A percentile compares a stretch with the other conserved stretches of the same genome.
Evolutionary conservation across 2,888 invertebrate genomes (phyloP).

Genomic region (Taenaris catops): DNA sequence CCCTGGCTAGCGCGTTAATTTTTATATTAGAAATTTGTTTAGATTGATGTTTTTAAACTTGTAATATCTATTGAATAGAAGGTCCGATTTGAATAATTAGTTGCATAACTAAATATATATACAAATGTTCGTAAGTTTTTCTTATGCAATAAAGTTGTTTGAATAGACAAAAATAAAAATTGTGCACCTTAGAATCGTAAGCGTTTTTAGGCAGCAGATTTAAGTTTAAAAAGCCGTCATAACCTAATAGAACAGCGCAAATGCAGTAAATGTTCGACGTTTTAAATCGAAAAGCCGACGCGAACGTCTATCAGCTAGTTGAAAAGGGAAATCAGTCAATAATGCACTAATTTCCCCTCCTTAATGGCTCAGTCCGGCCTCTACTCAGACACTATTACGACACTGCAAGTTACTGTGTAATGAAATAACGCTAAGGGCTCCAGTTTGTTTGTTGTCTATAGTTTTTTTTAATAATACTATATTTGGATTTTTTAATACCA

Average conservation of each 20-base stretch:
- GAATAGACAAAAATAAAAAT: too few relatives aligned
- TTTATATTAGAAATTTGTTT: too few relatives aligned
- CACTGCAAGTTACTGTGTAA: constrained; percentile 46
- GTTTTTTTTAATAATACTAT: constrained; percentile 1
- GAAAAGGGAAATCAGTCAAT: constrained; percentile 78
- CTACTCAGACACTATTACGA: constrained; percentile 59
- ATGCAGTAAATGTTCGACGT: constrained; percentile 51
- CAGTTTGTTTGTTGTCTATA: constrained; percentile 9
- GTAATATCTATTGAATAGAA: too few relatives aligned
- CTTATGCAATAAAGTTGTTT: too few relatives aligned
- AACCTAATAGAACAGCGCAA: constrained; percentile 31
- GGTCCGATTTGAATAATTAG: too few relatives aligned
- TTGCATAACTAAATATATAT: too few relatives aligned
- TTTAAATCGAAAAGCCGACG: constrained; percentile 57
- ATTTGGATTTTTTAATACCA: background rate
- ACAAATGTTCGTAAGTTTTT: too few relatives aligned
- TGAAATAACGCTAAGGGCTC: constrained; percentile 34
- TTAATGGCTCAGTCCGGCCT: constrained; percentile 63
- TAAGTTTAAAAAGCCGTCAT: background rate
- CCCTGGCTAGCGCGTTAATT: too few relatives aligned
- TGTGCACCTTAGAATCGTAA: too few relatives aligned
- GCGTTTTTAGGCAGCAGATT: too few relatives aligned
- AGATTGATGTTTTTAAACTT: too few relatives aligned
- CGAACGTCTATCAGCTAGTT: constrained; percentile 66
- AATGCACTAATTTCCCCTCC: constrained; percentile 78